Evolutionary conservation across 2,797 vertebrate species (phyloP), one percentile per base, ranked within the genome.

Genomic region (Enoplosus armatus): DNA sequence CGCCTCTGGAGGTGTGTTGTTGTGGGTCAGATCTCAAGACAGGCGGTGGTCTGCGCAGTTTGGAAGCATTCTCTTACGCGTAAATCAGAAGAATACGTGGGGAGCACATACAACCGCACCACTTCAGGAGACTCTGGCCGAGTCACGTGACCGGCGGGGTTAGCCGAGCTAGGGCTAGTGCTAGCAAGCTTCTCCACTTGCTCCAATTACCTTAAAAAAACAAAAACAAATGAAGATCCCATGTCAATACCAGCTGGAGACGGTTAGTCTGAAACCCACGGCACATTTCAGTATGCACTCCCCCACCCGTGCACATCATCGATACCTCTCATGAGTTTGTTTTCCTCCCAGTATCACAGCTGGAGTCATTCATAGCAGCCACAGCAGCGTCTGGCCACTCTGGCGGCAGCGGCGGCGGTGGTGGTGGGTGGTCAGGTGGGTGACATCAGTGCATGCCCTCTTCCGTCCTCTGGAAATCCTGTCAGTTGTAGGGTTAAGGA

Each of bases 391-490:
- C 20, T 41, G 27, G 7, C 51, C 15, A 8, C 16, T 18, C 15
- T n/a, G n/a, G n/a, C n/a, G n/a, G n/a, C n/a, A n/a, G n/a, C n/a
- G n/a, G n/a, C n/a, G n/a, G n/a, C n/a, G 12, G 41, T 50, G n/a
- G n/a, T 39, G 20, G 18, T 39, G 47, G 22, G 10, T 33, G 41
- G 16, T 55, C 55, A 27, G 18, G 31, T 33, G 16, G 16, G 33
- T 65, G 60, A 71, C 55, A 61, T 80, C 77, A 74, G 60, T 50
- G 50, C 78, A 64, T 59, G 60, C 62, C 61, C 56, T 51, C 41
- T 22, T 18, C 48, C 50, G 43, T 48, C 59, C 69, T 67, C 66
- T 79, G 53, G 58, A 56, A 45, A 50, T 55, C 60, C 37, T 68
- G 55, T 80, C 51, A 72, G 47, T 27, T 45, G n/a, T 62, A 63